Base-by-base conservation (phyloP, 64 coral and sea anemone species). In the Montipora foliosa region DNA sequence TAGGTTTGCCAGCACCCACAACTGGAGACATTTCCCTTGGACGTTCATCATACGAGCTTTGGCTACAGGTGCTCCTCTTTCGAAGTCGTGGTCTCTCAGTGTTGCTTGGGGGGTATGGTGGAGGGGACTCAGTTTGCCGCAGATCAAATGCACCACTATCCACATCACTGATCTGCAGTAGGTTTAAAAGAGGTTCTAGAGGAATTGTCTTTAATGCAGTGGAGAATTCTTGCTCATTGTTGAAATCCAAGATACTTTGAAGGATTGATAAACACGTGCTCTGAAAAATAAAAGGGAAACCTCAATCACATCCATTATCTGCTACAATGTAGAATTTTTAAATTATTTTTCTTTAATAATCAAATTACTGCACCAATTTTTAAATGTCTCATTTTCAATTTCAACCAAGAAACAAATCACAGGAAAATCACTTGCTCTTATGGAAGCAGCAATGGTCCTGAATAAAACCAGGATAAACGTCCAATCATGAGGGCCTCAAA, bases 251-350 rank as follows among this genome's bases (percentile, higher is more conserved):
- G 29, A 99, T 93, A 67, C 96, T 99, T 72, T 99, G 92, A 19
- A 99, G 80, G 45, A 99, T 96, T 79, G 92, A 87, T 74, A 99
- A 90, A 76, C 97, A 99, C 5, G 97, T 99, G 67, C 92, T 96
- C 91, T 99, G 92, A 44, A 75, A 76, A 37, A 37, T 37, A 37
- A 25, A 53, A 16, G 55, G 71, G 69, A 13, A 45, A 64, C 4
- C 60, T 37, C 29, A 37, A 37, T 37, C 29, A 37, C 29, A 37
- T 37, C 29, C 29, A 37, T 37, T 37, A 37, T 37, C 29, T 37
- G 29, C 29, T 37, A 37, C 29, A 37, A 37, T 37, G 29, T 37
- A 37, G 29, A 37, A 37, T 37, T 1, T 37, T 29, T 0, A 37
- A 37, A 37, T 37, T 37, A 37, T 37, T 37, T 37, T 37, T 37